Evolutionary conservation across 2,113 vertebrate genomes (phyloP).

Genomic region (Silurus asotus): DNA sequence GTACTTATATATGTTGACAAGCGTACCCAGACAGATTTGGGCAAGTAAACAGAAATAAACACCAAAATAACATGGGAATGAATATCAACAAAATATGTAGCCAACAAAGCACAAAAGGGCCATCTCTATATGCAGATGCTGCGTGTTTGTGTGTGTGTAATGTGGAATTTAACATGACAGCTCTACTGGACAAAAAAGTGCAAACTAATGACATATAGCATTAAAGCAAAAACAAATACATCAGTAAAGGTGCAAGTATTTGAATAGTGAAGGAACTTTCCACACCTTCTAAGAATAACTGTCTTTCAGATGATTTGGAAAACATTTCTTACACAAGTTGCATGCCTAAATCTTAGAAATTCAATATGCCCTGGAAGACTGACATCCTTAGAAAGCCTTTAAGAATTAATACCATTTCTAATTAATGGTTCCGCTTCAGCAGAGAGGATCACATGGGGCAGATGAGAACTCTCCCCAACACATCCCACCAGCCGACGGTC

Average conservation of each 20-base stretch:
- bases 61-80: not conserved
- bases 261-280: not conserved
- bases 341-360: not conserved
- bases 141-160: not conserved
- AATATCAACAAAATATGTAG: not conserved
- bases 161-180: not conserved
- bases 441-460: slow-evolving; percentile 63
- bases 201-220: not conserved
- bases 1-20: slow-evolving; percentile 9
- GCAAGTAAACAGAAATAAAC: slow-evolving; percentile 4
- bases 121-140: not conserved
- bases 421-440: slow-evolving; percentile 2
- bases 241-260: not conserved
- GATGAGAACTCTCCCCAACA: slow-evolving; percentile 58
- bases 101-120: not conserved
- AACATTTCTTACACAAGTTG: not conserved
- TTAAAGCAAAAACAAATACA: not conserved
- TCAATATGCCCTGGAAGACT: not conserved
- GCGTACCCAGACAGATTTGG: slow-evolving; percentile 9
- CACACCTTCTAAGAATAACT: not conserved
- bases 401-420: not conserved
- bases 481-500: slow-evolving; percentile 66
- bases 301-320: not conserved
- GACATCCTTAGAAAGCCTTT: not conserved
- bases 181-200: not conserved